phyloP scores from a whole-genome alignment of 2,797 vertebrate species.

The Etheostoma perlongum region DNA sequence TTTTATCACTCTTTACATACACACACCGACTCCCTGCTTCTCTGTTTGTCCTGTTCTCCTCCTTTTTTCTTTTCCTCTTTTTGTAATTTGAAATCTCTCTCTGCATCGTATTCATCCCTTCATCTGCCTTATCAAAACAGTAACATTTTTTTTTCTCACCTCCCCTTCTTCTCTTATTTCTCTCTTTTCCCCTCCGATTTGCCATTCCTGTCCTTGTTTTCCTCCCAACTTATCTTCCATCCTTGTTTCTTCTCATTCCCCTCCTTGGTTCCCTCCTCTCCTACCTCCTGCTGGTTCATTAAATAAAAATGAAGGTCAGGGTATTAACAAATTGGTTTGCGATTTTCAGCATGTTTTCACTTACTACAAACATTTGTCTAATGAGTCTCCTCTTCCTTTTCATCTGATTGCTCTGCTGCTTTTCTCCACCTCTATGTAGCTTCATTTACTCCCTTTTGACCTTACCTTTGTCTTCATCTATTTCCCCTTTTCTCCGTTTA shows the following conservation, averaged over 20 bases:
- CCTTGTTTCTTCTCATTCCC: no score
- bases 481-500: not conserved
- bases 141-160: no score
- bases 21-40: not conserved
- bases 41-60: not conserved
- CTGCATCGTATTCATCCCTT: not conserved
- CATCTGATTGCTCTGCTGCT: not conserved
- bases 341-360: constrained; percentile 13
- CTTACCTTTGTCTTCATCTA: not conserved
- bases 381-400: constrained; percentile 18
- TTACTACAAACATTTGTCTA: constrained; percentile 32
- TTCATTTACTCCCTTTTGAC: not conserved
- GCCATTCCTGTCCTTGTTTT: no score
- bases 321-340: constrained; percentile 19
- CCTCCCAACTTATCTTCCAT: not conserved
- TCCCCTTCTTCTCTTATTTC: no score
- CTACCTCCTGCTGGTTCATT: constrained; percentile 42
- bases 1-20: constrained; percentile 41
- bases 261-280: not conserved
- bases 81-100: not conserved
- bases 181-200: not conserved
- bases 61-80: not conserved
- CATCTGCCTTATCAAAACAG: no score
- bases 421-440: not conserved
- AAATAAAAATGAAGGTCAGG: not conserved